These are phyloP conservation scores for Saxidomus purpurata DNA, from an alignment of 1,140 invertebrate genomes.

Conservation along the genomic window DNA sequence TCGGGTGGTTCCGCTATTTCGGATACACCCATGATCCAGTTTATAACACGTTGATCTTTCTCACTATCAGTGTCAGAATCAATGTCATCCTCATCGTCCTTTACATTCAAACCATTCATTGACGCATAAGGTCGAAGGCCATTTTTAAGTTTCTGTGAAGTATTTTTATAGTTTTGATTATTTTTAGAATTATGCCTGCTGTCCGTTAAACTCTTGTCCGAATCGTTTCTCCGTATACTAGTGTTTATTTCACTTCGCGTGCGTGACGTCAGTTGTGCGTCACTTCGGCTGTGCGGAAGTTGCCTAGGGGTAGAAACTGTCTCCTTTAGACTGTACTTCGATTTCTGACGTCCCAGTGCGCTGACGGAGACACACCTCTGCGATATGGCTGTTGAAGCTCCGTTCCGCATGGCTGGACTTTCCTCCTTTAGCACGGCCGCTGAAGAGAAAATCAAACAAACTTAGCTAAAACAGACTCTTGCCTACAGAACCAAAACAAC, in stretches of 20 bases:
- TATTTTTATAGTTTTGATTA: slow-evolving; percentile 61
- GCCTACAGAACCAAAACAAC: too few species aligned
- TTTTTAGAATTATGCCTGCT: slow-evolving; percentile 34
- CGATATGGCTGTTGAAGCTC: slow-evolving; percentile 22
- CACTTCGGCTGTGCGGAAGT: slow-evolving; percentile 26
- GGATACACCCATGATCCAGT: slow-evolving; percentile 73
- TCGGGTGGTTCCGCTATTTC: slow-evolving; percentile 71
- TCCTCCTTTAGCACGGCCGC: slow-evolving; percentile 61
- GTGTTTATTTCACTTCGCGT: not conserved
- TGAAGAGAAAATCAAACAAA: too few species aligned
- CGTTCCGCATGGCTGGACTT: slow-evolving; percentile 60
- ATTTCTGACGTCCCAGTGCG: not conserved
- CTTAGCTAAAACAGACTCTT: too few species aligned
- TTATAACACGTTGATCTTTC: slow-evolving; percentile 70
- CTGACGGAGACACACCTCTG: not conserved
- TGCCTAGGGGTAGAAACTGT: not conserved
- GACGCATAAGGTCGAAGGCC: slow-evolving; percentile 72
- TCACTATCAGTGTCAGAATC: slow-evolving; percentile 72
- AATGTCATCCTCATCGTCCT: slow-evolving; percentile 44
- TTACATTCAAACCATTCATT: slow-evolving; percentile 63
- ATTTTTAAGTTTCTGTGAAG: slow-evolving; percentile 67
- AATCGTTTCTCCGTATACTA: slow-evolving; percentile 27
- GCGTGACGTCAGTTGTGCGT: not conserved
- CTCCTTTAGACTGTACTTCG: slow-evolving; percentile 8
- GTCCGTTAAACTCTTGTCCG: slow-evolving; percentile 45